Percentiles rank a stretch among this genome's conserved stretches.
These are phyloP conservation scores for Gymnorhina tibicen DNA, from an alignment of 2,113 vertebrate species.

Conservation along the genomic window DNA sequence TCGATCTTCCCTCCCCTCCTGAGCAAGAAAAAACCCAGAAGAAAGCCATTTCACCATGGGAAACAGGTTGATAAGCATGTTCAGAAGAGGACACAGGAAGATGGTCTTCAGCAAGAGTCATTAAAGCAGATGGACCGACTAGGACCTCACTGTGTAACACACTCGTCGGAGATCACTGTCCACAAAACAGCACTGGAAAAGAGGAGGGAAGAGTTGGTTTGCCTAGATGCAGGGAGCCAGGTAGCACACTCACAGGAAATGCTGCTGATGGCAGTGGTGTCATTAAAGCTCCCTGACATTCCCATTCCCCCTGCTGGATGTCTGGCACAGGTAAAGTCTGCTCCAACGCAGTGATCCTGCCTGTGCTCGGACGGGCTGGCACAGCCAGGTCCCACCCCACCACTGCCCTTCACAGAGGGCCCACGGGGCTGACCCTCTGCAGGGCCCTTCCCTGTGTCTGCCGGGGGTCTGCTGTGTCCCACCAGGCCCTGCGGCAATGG, in stretches of 20 bases:
- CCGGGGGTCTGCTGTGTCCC: not conserved
- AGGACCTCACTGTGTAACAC: not conserved
- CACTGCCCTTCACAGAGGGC: not conserved
- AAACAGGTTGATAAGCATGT: not conserved
- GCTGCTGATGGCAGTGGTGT: not conserved
- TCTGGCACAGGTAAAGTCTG: rapidly evolving
- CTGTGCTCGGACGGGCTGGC: rapidly evolving
- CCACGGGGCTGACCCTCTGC: not conserved
- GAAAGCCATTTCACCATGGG: not conserved
- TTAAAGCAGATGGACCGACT: not conserved
- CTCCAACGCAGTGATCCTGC: rapidly evolving
- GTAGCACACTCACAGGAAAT: not conserved
- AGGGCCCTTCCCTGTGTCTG: not conserved
- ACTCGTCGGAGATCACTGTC: not conserved
- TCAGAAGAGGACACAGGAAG: not conserved
- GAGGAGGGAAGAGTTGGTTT: not conserved
- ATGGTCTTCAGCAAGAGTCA: not conserved
- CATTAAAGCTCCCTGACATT: not conserved
- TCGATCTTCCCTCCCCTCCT: not conserved
- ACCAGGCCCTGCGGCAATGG: not conserved
- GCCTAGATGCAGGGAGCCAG: rapidly evolving
- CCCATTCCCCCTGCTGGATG: not conserved
- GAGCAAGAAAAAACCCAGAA: not conserved
- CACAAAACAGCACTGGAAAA: rapidly evolving
- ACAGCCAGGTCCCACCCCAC: rapidly evolving